Conservation (phyloP, 2,888 invertebrate species). For the Cephonodes hylas region DNA sequence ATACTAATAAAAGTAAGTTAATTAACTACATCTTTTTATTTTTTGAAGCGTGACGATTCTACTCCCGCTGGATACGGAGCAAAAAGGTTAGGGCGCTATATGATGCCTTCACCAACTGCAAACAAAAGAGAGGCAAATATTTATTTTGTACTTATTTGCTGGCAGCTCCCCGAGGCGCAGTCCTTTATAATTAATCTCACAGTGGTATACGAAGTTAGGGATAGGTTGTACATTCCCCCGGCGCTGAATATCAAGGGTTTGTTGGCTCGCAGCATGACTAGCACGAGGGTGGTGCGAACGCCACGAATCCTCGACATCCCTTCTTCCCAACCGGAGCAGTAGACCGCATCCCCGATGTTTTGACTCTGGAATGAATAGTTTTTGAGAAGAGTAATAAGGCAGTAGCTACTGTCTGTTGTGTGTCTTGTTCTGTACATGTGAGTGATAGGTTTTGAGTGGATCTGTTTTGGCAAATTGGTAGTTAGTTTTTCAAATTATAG, state of each 20-base stretch:
- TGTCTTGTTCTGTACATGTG: too few relatives aligned
- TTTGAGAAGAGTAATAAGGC: too few relatives aligned
- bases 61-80: conserved; percentile 37
- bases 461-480: too few relatives aligned
- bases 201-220: conserved; percentile 54
- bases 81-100: conserved; percentile 68
- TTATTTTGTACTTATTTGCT: not conserved
- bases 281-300: conserved; percentile 46
- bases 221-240: conserved; percentile 66
- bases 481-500: too few relatives aligned
- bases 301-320: conserved; percentile 50
- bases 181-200: conserved; percentile 36
- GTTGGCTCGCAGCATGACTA: conserved; percentile 54
- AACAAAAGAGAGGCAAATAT: conserved; percentile 27
- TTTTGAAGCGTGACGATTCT: not conserved
- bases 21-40: not conserved
- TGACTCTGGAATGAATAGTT: conserved; percentile 45
- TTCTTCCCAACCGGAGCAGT: conserved; percentile 63
- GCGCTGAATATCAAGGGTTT: conserved; percentile 60
- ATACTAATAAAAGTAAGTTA: not conserved
- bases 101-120: conserved; percentile 70
- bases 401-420: too few relatives aligned
- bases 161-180: not conserved
- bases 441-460: too few relatives aligned
- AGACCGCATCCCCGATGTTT: conserved; percentile 51